Evolutionary conservation across 53 echinoderm and acorn worm genomes (phyloP).

Genomic region (Echinarachnius parma): DNA sequence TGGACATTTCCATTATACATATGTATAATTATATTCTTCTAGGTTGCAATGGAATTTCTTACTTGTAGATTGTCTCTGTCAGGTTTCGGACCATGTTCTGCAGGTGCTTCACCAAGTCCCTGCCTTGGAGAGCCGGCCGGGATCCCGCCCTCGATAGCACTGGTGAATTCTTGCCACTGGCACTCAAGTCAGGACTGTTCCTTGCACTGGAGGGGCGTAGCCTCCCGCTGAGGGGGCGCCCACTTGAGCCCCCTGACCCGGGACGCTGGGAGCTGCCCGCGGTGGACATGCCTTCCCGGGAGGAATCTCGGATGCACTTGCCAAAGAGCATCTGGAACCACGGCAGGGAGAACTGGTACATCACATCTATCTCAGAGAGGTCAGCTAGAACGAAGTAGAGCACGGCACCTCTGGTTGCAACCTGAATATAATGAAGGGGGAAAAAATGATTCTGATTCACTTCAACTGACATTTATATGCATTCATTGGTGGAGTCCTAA

Average conservation of each 20-base stretch:
- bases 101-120: constrained; percentile 69
- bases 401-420: constrained; percentile 94
- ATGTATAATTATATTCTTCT: no score
- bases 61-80: constrained; percentile 95
- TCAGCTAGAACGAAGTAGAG: constrained; percentile 96
- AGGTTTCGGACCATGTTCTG: constrained; percentile 88
- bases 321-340: constrained; percentile 96
- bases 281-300: constrained; percentile 31
- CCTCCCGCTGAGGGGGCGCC: constrained; percentile 76
- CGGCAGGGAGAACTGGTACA: constrained; percentile 98
- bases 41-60: no score
- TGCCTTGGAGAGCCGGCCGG: constrained; percentile 61
- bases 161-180: constrained; percentile 56
- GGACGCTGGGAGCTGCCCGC: constrained; percentile 29
- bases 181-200: constrained; percentile 77
- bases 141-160: constrained; percentile 12
- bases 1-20: no score
- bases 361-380: constrained; percentile 91
- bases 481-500: no score
- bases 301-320: constrained; percentile 77
- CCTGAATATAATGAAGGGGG: constrained; percentile 37
- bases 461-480: no score
- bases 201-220: constrained; percentile 83
- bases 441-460: no score
- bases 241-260: constrained; percentile 48